Evolutionary conservation across 2,888 invertebrate genomes (phyloP).

Genomic region (Pandemis cinnamomeana): DNA sequence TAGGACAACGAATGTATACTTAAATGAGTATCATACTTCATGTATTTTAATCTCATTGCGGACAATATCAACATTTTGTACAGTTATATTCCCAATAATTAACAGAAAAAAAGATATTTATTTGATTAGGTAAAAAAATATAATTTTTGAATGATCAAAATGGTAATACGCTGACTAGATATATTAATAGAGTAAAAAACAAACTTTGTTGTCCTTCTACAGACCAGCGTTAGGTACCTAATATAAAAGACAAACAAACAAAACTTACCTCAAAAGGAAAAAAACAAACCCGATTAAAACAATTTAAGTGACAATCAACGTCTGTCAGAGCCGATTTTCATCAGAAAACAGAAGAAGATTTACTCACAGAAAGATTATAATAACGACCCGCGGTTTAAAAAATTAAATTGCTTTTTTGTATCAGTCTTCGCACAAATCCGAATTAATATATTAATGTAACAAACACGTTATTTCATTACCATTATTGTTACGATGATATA

Average conservation of each 20-base stretch:
- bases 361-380: neutral
- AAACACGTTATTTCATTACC: too few relatives aligned
- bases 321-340: constrained; percentile 8
- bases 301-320: constrained; percentile 3
- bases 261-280: neutral
- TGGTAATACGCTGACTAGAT: too few relatives aligned
- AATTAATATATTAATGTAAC: neutral
- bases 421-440: neutral
- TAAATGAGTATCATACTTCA: too few relatives aligned
- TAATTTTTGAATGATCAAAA: too few relatives aligned
- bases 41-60: neutral
- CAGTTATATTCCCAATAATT: too few relatives aligned
- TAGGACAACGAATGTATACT: too few relatives aligned
- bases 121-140: too few relatives aligned
- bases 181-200: neutral
- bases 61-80: too few relatives aligned
- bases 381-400: neutral
- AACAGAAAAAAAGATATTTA: too few relatives aligned
- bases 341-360: neutral
- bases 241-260: neutral
- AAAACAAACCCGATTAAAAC: neutral
- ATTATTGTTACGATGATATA: too few relatives aligned
- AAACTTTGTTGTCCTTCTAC: neutral
- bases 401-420: neutral
- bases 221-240: neutral